Evolutionary conservation across 2,113 vertebrate genomes (phyloP), one percentile per base, ranked within the genome.

Genomic region (Hippocampus abdominalis): DNA sequence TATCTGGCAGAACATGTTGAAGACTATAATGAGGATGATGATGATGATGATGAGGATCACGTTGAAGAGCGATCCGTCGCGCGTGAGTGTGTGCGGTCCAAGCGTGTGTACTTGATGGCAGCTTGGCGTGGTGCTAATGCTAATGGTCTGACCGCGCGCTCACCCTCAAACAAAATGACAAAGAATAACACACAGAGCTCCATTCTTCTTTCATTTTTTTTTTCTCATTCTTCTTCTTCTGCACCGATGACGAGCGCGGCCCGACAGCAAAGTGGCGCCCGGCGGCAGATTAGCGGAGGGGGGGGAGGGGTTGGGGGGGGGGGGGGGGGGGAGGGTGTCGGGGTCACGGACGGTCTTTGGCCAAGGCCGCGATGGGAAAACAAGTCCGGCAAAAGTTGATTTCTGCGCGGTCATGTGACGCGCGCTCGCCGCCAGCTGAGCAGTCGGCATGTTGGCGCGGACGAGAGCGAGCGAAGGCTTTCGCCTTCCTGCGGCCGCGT

Each of bases 151-250:
- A 54, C 51, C 51, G 51, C 51, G 51, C 51, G 51, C 21, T 54
- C 51, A 23, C 51, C 21, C 21, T n/a, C 20, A 21, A 51, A 54
- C 51, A 54, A 54, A 54, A 23, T n/a, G 21, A 11, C 51, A 54
- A 23, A 54, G 51, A 54, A 54, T 54, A 23, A 23, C 51, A 53
- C 21, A 23, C 51, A 54, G 21, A n/a, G n/a, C 51, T 54, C n/a
- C 51, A 51, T 51, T 51, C 51, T 54, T 23, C 51, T 54, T 54
- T 54, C 51, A 23, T 23, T 54, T n/a, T 54, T n/a, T 53, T n/a
- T 54, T 53, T 53, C 20, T 54, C 51, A 54, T 54, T 54, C 21
- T 54, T 54, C 51, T n/a, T 54, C 51, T 54, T 54, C 51, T 54
- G 51, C 51, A 54, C 51, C 51, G 21, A 51, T 51, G 49, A 51